These are phyloP conservation scores for Calliphora vomitoria DNA, from an alignment of 2,888 invertebrate species.

Conservation along the genomic window DNA sequence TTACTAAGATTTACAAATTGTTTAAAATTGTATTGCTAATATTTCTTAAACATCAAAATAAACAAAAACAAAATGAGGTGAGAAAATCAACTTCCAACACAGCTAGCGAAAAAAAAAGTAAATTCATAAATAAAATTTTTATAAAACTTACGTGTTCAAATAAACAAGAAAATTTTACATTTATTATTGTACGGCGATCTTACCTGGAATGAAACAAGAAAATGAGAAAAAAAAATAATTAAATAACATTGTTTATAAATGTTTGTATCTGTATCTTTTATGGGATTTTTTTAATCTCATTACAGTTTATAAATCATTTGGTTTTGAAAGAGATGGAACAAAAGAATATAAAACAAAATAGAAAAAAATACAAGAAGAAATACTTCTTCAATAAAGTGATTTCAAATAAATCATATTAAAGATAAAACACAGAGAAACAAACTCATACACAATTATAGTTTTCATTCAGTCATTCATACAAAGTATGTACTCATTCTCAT, in stretches of 20 bases:
- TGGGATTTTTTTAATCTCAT: slow-evolving; percentile 42
- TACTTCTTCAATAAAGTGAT: background rate
- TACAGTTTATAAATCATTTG: slow-evolving; percentile 58
- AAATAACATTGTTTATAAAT: slow-evolving; percentile 44
- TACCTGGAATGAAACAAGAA: slow-evolving; percentile 66
- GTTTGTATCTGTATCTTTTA: background rate
- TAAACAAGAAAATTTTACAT: slow-evolving; percentile 17
- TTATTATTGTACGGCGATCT: background rate
- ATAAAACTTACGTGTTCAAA: slow-evolving; percentile 47
- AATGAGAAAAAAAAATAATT: slow-evolving; percentile 29
- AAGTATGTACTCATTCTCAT: background rate
- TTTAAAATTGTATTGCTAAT: slow-evolving; percentile 6
- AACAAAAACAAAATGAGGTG: background rate
- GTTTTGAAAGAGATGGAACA: slow-evolving; percentile 9
- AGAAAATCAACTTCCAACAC: slow-evolving; percentile 3
- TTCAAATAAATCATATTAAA: slow-evolving; percentile 49
- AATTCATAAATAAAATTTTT: slow-evolving; percentile 15
- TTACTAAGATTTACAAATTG: background rate
- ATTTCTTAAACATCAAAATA: background rate
- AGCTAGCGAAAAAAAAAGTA: background rate
- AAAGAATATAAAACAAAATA: slow-evolving; percentile 48
- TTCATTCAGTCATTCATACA: slow-evolving; percentile 14
- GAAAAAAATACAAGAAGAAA: slow-evolving; percentile 12
- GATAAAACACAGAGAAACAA: background rate
- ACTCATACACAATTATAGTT: background rate